Conservation (phyloP, 1,140 invertebrate species). For the Trichomalopsis sarcophagae region DNA sequence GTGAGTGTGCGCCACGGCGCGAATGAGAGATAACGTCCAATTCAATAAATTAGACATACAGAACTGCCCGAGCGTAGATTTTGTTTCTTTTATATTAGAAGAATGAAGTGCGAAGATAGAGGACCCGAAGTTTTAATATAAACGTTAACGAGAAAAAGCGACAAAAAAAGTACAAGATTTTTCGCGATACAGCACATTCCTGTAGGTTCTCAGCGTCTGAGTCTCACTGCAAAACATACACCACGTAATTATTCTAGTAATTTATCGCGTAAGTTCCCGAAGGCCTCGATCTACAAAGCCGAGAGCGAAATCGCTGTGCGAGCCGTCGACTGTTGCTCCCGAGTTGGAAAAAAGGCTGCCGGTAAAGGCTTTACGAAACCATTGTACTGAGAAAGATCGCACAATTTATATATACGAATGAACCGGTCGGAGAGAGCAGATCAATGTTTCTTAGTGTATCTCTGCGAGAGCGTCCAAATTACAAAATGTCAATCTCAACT, state of each 20-base stretch:
- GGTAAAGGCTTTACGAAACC: no score
- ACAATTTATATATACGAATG: conserved; percentile 6
- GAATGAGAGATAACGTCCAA: neutral
- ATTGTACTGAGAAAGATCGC: conserved; percentile 28
- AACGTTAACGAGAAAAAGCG: conserved; percentile 1
- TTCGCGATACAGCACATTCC: conserved; percentile 46
- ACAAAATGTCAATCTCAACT: neutral
- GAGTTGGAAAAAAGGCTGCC: neutral
- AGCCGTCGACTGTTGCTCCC: neutral
- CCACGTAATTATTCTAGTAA: neutral
- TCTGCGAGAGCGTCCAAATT: no score
- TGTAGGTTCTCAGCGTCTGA: conserved; percentile 22
- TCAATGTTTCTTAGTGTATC: neutral
- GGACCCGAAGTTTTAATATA: conserved; percentile 14
- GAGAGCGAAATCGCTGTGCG: neutral
- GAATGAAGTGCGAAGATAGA: neutral
- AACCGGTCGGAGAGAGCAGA: neutral
- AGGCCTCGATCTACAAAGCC: conserved; percentile 10
- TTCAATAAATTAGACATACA: conserved; percentile 33
- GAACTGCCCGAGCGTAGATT: conserved; percentile 38
- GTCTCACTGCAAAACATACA: conserved; percentile 14
- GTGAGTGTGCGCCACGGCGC: neutral
- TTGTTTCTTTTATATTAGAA: conserved; percentile 27
- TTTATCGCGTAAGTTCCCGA: conserved; percentile 30
- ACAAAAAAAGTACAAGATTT: conserved; percentile 23